Evolutionary conservation across 2,888 invertebrate genomes (phyloP), one percentile per base, ranked within the genome.

Genomic region (Folsomia candida): DNA sequence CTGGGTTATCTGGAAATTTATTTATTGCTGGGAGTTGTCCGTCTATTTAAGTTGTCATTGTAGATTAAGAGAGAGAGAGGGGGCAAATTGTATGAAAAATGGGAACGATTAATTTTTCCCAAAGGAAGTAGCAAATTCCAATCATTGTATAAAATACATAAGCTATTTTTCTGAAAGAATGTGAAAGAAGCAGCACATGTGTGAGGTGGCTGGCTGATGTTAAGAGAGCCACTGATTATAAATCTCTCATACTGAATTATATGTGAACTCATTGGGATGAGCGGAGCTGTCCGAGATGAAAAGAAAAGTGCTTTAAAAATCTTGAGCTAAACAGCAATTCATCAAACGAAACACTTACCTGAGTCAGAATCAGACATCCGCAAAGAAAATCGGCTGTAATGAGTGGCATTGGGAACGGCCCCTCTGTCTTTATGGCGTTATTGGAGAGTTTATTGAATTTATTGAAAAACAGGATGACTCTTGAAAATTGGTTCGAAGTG

Each of bases 381-480:
- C 54, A 20, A 54, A 37, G 37, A 37, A 37, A 4, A 14, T 37
- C 37, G 6, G 37, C 37, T 37, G 6, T 37, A 54, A 54, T 54
- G 54, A 54, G n/a, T 54, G 54, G 54, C 54, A 54, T n/a, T 20
- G n/a, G 54, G 37, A 37, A 4, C 37, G 37, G 14, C 22, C 22
- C 54, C 18, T n/a, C 20, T 22, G 20, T 47, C 54, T 65, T 27
- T 64, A 64, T 47, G 24, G 18, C 22, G 4, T 54, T 54, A 54
- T 64, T 64, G 22, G n/a, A 22, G 26, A 65, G 65, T 54, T 65
- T 65, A 65, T 65, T 65, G 65, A 65, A 54, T 65, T 65, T 65
- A 65, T 65, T 65, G 65, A 65, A 65, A 65, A 65, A 65, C 65
- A 65, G 54, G 54, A 65, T 65, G 65, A 65, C 65, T 65, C 27